A percentile compares a stretch with the other conserved stretches of the same genome.
These are phyloP conservation scores for Phlogophora meticulosa DNA, from an alignment of 2,888 invertebrate species.

Conservation along the genomic window DNA sequence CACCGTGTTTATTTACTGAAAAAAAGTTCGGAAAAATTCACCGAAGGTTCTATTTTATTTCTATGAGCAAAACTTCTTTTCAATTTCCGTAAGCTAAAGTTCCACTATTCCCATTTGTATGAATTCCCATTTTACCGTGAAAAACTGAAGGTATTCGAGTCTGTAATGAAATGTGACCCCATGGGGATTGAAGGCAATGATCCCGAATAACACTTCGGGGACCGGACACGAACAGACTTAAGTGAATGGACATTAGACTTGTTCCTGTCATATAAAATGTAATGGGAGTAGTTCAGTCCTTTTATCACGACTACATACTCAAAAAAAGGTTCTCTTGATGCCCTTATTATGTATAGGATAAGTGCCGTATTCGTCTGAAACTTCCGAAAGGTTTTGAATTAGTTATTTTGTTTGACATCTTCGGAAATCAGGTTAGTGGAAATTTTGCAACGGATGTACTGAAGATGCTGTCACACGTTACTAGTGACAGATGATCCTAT, in stretches of 20 bases:
- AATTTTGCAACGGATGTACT: neutral
- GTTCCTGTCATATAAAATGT: slow-evolving; percentile 61
- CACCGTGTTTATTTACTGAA: neutral
- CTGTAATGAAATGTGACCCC: slow-evolving; percentile 50
- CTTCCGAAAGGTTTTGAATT: slow-evolving; percentile 19
- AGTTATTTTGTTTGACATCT: slow-evolving; percentile 21
- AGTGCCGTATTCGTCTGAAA: slow-evolving; percentile 23
- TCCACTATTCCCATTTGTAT: slow-evolving; percentile 8
- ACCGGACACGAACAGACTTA: slow-evolving; percentile 54
- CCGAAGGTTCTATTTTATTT: neutral
- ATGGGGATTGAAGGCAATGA: slow-evolving; percentile 39
- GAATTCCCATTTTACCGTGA: slow-evolving; percentile 8
- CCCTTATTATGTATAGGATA: slow-evolving; percentile 25
- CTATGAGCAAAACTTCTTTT: neutral
- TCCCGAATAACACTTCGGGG: slow-evolving; percentile 54
- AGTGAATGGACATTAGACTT: slow-evolving; percentile 58
- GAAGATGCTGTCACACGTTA: neutral
- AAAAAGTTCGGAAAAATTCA: neutral
- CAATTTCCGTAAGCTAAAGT: neutral
- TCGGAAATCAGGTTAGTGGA: neutral
- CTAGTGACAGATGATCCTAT: neutral
- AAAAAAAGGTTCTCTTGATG: slow-evolving; percentile 41
- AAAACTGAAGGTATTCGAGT: slow-evolving; percentile 37
- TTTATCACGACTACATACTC: slow-evolving; percentile 48
- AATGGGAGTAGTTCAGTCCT: slow-evolving; percentile 46